Base-by-base conservation (phyloP, 1,140 invertebrate genomes). In the Achatina immaculata region DNA sequence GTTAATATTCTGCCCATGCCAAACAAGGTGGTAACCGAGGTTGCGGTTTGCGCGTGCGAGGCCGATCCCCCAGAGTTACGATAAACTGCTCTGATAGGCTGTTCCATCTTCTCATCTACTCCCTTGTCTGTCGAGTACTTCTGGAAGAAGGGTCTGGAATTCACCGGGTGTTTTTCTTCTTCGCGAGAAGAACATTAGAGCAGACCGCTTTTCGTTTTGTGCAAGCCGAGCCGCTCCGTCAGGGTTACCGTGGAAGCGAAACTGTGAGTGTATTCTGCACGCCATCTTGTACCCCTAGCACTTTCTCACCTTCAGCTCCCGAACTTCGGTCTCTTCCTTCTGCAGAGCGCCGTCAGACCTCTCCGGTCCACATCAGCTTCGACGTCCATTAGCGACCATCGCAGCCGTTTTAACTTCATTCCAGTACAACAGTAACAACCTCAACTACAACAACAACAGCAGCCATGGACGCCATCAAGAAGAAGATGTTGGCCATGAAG, bases 401-500 rank as follows among this genome's bases (percentile, higher is more conserved):
- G 48, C 66, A 69, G 71, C 73, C 21, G 28, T 19, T 31, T 28
- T 51, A 14, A 55, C 40, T 38, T 58, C 3, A n/a, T 58, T 69
- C 14, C 42, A 48, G 40, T 34, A 55, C 71, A 28, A 34, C 74
- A 3, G 11, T 58, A 48, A 55, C 79, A 75, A 72, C 40, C 38
- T 21, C 55, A 73, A 28, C 40, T 58, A 42, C 66, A 36, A 68
- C 58, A 45, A 28, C 65, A 85, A 79, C 83, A 79, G 75, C 81
- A 85, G 93, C 92, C 92, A 99, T 99, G 97, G 97, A 99, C 94
- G 96, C 97, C 93, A 99, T 99, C 94, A 99, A 99, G 95, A 99
- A 99, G 95, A 99, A 99, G 94, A 99, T 99, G 98, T 96, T 98
- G 94, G 96, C 96, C 93, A 99, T 99, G 97, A 99, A 99, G 95